phyloP scores from a whole-genome alignment of 2,888 invertebrate genomes.

The Tachina grossa region DNA sequence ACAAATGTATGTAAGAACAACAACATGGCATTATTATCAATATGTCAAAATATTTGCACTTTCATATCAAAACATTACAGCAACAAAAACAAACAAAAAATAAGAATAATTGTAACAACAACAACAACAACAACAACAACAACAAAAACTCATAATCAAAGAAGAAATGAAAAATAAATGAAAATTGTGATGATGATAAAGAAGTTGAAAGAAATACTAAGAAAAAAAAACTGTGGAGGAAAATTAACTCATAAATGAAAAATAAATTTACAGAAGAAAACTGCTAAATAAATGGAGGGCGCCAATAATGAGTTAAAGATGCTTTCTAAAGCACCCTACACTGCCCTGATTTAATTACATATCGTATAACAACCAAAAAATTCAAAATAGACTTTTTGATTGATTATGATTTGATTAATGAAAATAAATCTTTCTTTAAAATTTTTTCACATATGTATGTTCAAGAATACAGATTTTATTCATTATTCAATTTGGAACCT shows the following conservation, averaged over 20 bases:
- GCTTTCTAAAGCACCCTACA: neutral
- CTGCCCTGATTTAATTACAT: too few species aligned
- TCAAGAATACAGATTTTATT: too few species aligned
- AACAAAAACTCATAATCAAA: constrained; percentile 35
- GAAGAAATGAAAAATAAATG: neutral
- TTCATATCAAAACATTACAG: constrained; percentile 74
- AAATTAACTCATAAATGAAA: constrained; percentile 31
- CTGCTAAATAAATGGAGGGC: constrained; percentile 23
- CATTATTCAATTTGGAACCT: too few species aligned
- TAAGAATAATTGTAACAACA: constrained; percentile 60
- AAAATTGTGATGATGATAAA: constrained; percentile 35
- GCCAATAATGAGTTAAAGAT: neutral
- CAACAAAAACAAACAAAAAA: constrained; percentile 52
- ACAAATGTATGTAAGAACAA: constrained; percentile 5
- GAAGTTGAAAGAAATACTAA: constrained; percentile 18
- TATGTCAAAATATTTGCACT: constrained; percentile 81
- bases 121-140: constrained; percentile 27
- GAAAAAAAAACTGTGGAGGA: constrained; percentile 16
- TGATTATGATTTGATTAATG: too few species aligned
- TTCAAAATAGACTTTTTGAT: too few species aligned
- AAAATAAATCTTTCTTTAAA: too few species aligned
- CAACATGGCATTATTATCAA: constrained; percentile 66
- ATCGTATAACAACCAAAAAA: too few species aligned
- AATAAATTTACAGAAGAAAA: constrained; percentile 41
- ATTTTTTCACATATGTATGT: too few species aligned